phyloP scores from a whole-genome alignment of 2,888 invertebrate genomes.

The Nebria salina region DNA sequence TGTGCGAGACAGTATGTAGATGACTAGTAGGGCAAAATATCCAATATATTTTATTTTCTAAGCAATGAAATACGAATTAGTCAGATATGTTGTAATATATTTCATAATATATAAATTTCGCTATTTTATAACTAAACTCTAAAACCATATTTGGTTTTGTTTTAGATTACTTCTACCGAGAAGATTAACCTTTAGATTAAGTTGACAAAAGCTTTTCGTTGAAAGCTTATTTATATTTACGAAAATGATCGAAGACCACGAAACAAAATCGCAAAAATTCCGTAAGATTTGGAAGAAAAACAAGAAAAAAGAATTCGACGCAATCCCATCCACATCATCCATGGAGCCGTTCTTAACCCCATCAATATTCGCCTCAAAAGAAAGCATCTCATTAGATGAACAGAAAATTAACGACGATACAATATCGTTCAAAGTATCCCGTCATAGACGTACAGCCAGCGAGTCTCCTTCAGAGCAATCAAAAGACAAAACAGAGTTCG shows the following conservation, averaged over 20 bases:
- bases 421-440: constrained; percentile 8
- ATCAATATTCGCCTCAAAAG: constrained; percentile 22
- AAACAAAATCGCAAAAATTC: constrained; percentile 29
- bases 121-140: too few relatives aligned
- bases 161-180: background rate
- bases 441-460: constrained; percentile 16
- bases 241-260: constrained; percentile 35
- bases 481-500: constrained; percentile 9
- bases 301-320: constrained; percentile 36
- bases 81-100: too few relatives aligned
- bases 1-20: too few relatives aligned
- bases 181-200: background rate
- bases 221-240: background rate
- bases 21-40: too few relatives aligned
- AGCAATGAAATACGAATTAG: too few relatives aligned
- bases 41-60: too few relatives aligned
- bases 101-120: too few relatives aligned
- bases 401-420: background rate
- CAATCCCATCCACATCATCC: constrained; percentile 36
- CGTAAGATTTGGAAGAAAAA: constrained; percentile 32
- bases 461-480: constrained; percentile 2
- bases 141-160: background rate
- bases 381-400: constrained; percentile 18
- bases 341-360: constrained; percentile 24
- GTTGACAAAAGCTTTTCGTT: background rate